Conservation (phyloP, 1,140 invertebrate genomes). For the Xylocopa sonorina region DNA sequence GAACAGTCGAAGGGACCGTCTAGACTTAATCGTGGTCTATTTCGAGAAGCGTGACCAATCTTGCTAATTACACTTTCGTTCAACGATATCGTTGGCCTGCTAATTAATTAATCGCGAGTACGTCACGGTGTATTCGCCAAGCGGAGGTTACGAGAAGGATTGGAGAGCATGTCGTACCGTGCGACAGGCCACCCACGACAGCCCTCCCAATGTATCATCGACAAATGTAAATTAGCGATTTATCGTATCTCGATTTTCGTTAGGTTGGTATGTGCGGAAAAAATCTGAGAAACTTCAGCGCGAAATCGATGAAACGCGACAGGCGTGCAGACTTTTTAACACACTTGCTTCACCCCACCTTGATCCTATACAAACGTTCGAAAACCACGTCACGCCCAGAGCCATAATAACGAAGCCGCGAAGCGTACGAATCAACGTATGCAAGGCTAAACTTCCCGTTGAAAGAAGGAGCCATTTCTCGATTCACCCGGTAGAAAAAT, state of each 20-base stretch:
- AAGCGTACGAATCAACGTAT: slow-evolving; percentile 1
- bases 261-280: slow-evolving; percentile 42
- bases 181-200: slow-evolving; percentile 75
- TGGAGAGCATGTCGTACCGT: slow-evolving; percentile 52
- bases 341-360: background rate
- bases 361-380: background rate
- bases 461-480: slow-evolving; percentile 24
- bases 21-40: slow-evolving; percentile 50
- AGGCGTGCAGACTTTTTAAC: no score
- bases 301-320: slow-evolving; percentile 27
- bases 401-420: background rate
- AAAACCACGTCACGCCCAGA: background rate
- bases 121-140: slow-evolving; percentile 62
- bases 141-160: background rate
- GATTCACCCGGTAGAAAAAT: slow-evolving; percentile 71
- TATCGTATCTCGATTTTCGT: slow-evolving; percentile 72
- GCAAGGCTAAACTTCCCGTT: background rate
- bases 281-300: slow-evolving; percentile 53
- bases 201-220: slow-evolving; percentile 68
- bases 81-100: slow-evolving; percentile 67
- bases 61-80: slow-evolving; percentile 66
- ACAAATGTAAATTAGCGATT: slow-evolving; percentile 78
- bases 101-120: slow-evolving; percentile 81
- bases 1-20: slow-evolving; percentile 24
- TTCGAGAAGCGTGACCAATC: slow-evolving; percentile 75